Conservation (phyloP, 2,888 invertebrate genomes). For the Caenorhabditis sulstoni region DNA sequence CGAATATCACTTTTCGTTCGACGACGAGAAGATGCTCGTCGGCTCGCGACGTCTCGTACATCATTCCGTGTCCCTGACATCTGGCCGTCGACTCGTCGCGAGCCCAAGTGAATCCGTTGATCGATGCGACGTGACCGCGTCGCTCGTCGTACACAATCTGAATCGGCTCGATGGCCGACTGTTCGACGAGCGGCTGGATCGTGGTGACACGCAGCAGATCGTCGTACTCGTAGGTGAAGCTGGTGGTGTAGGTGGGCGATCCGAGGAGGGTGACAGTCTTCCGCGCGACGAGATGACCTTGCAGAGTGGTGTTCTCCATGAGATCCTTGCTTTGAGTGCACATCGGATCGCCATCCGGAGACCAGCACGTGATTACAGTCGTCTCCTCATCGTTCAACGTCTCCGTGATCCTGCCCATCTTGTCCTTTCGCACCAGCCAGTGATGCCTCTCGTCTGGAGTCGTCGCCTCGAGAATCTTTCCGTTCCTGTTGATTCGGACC, state of each 20-base stretch:
- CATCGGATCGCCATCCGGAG: conserved; percentile 26
- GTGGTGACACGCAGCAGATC: conserved; percentile 59
- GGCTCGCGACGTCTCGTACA: conserved; percentile 30
- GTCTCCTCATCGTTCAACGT: conserved; percentile 48
- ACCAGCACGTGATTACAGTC: conserved; percentile 37
- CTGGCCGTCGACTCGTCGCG: conserved; percentile 49
- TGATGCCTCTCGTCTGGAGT: conserved; percentile 63
- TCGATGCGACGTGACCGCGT: conserved; percentile 47
- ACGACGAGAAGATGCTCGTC: conserved; percentile 39
- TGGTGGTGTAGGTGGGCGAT: conserved; percentile 26
- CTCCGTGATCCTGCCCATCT: conserved; percentile 24
- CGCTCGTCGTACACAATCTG: conserved; percentile 62
- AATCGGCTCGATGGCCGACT: conserved; percentile 55
- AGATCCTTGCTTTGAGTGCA: conserved; percentile 10
- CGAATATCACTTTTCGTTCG: conserved; percentile 48
- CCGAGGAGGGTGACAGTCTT: conserved; percentile 16
- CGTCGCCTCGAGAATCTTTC: conserved; percentile 43
- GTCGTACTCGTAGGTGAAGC: conserved; percentile 68
- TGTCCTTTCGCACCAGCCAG: conserved; percentile 37
- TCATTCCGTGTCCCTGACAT: conserved; percentile 63
- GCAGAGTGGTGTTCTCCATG: conserved; percentile 29
- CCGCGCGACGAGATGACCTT: conserved; percentile 49
- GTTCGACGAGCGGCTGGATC: conserved; percentile 56
- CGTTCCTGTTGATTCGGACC: conserved; percentile 29
- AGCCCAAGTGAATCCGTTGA: conserved; percentile 61